Conservation (phyloP, 2,113 vertebrate genomes). For the Seriola rivoliana region DNA sequence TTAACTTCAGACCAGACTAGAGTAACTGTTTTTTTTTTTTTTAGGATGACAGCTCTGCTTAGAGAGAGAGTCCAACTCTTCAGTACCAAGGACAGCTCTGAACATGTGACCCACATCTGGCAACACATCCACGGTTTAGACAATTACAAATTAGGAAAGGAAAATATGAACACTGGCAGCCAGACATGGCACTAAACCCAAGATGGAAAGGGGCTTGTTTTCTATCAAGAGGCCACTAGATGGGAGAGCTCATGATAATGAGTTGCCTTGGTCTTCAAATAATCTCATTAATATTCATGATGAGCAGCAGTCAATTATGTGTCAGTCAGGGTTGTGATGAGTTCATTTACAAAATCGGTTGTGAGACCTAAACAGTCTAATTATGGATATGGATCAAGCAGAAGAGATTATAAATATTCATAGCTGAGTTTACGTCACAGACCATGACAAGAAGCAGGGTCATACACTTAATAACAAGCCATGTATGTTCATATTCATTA, state of each 20-base stretch:
- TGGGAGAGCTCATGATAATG: conserved; percentile 16
- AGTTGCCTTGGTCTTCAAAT: conserved; percentile 46
- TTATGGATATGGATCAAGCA: conserved; percentile 42
- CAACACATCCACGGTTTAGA: neutral
- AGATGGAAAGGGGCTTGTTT: conserved; percentile 1
- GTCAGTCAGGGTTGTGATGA: conserved; percentile 30
- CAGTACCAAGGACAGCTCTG: neutral
- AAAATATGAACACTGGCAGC: neutral
- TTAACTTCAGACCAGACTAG: neutral
- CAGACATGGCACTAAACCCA: neutral
- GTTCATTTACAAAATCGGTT: neutral
- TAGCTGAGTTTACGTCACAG: conserved; percentile 10
- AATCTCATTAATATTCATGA: conserved; percentile 54
- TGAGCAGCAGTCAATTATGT: conserved; percentile 16
- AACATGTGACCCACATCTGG: conserved; percentile 7
- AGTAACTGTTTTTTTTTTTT: neutral
- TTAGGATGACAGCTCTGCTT: neutral
- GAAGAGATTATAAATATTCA: conserved; percentile 35
- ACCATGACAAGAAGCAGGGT: neutral
- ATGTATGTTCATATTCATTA: neutral
- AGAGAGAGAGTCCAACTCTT: neutral
- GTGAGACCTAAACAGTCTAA: conserved; percentile 27
- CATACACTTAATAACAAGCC: neutral
- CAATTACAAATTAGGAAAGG: neutral
- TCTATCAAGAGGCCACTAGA: conserved; percentile 11